Percentiles rank a stretch among this genome's conserved stretches.
Conservation (phyloP, 2,797 vertebrate species). For the Alectoris magna region DNA sequence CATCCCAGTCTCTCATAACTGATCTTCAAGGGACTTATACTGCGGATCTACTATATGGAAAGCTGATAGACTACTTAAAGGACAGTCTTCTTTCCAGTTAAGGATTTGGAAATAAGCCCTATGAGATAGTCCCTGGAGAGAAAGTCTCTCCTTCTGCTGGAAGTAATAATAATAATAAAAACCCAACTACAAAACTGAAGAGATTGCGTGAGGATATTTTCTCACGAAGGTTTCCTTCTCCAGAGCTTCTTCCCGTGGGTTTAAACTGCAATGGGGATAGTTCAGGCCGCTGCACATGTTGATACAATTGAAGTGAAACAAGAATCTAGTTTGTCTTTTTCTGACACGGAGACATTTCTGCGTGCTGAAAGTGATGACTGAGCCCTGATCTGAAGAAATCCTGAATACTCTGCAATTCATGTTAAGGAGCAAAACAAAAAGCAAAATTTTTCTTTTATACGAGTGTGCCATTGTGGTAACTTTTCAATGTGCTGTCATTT, state of each 20-base stretch:
- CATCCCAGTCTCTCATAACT: rapidly evolving
- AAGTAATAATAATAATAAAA: not conserved
- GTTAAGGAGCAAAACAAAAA: slow-evolving; percentile 44
- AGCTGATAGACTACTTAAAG: not conserved
- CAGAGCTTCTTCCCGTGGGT: slow-evolving; percentile 27
- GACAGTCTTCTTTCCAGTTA: not conserved
- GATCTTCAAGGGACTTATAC: not conserved
- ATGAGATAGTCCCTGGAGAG: not conserved
- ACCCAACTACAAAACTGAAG: not conserved
- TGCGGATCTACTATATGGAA: not conserved
- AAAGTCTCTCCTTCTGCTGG: not conserved
- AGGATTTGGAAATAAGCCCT: not conserved
- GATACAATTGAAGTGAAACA: slow-evolving; percentile 55
- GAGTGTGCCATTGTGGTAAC: not conserved
- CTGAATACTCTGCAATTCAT: not conserved
- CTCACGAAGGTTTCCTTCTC: not conserved
- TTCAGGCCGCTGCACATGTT: slow-evolving; percentile 12
- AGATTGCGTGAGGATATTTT: not conserved
- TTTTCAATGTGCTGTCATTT: slow-evolving; percentile 44
- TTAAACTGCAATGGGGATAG: slow-evolving; percentile 29
- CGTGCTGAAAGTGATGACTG: slow-evolving; percentile 42
- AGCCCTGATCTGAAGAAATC: slow-evolving; percentile 31
- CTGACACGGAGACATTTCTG: slow-evolving; percentile 48
- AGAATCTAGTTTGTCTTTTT: slow-evolving; percentile 42
- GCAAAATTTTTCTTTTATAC: not conserved